phyloP scores from a whole-genome alignment of 1,140 invertebrate genomes.

The Protaetia brevitarsis region DNA sequence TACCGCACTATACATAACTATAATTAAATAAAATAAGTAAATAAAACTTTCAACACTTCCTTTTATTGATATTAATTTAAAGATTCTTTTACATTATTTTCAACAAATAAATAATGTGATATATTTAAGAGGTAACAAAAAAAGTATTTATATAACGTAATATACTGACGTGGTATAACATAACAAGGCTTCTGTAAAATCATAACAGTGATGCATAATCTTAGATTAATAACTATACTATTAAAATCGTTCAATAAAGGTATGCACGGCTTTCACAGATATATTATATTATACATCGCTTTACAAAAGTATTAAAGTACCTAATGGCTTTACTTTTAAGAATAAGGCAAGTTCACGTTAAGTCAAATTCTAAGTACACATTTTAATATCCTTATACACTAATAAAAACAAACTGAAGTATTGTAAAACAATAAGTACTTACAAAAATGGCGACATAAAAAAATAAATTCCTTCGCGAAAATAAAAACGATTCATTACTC shows the following conservation, averaged over 20 bases:
- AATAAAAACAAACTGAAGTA: neutral
- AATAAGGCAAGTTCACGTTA: conserved; percentile 22
- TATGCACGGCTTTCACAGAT: neutral
- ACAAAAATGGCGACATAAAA: neutral
- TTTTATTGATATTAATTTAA: neutral
- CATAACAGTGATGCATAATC: neutral
- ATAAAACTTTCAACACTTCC: neutral
- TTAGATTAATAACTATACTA: neutral
- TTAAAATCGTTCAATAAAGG: neutral
- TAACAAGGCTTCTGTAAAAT: neutral
- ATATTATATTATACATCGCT: neutral
- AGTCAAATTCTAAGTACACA: conserved; percentile 15
- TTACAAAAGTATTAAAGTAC: conserved; percentile 25
- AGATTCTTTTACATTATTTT: no score
- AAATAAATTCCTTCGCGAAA: neutral
- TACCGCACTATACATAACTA: no score
- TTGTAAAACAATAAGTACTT: neutral
- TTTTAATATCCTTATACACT: neutral
- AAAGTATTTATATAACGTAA: neutral
- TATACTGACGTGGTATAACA: neutral
- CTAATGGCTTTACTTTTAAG: conserved; percentile 7
- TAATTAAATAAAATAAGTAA: no score
- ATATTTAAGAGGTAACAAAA: neutral
- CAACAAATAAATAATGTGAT: neutral
- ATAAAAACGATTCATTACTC: conserved; percentile 11